Percentiles rank a stretch among this genome's conserved stretches.
Conservation (phyloP, 2,888 invertebrate species). For the Drosophila eohydei region DNA sequence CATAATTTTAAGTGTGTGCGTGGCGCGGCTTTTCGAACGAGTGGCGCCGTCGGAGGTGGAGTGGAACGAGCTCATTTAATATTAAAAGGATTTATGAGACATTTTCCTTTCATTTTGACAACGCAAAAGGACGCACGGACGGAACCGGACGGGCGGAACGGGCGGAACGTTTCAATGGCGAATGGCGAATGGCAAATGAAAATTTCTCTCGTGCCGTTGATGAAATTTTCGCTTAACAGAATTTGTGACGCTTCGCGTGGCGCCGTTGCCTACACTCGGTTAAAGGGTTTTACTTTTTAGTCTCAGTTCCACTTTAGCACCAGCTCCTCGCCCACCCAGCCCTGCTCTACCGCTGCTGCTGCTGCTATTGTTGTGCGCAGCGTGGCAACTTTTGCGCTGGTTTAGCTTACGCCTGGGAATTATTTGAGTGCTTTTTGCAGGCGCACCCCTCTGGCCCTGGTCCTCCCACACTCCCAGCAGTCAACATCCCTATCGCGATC, state of each 20-base stretch:
- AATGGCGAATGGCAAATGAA: slow-evolving; percentile 66
- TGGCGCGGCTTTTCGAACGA: slow-evolving; percentile 47
- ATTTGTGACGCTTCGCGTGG: slow-evolving; percentile 75
- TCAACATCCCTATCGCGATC: slow-evolving; percentile 47
- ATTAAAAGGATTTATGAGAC: slow-evolving; percentile 84
- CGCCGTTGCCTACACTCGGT: slow-evolving; percentile 63
- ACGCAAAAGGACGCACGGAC: slow-evolving; percentile 58
- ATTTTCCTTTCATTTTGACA: slow-evolving; percentile 82
- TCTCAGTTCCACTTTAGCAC: slow-evolving; percentile 59
- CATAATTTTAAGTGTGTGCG: slow-evolving; percentile 80
- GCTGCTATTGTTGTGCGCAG: slow-evolving; percentile 68
- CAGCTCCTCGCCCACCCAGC: background rate
- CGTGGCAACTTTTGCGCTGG: slow-evolving; percentile 76
- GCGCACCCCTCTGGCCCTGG: slow-evolving; percentile 8
- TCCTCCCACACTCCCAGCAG: background rate
- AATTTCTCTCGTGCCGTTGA: slow-evolving; percentile 71
- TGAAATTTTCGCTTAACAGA: slow-evolving; percentile 82
- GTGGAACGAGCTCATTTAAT: slow-evolving; percentile 74
- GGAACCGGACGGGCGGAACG: slow-evolving; percentile 28
- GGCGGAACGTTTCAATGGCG: slow-evolving; percentile 57
- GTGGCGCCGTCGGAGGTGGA: background rate
- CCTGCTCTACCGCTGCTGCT: background rate
- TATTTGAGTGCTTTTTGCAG: slow-evolving; percentile 78
- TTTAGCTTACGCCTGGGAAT: slow-evolving; percentile 80
- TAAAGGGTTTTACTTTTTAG: slow-evolving; percentile 78